Evolutionary conservation across 1,140 invertebrate species (phyloP), one percentile per base, ranked within the genome.

Genomic region (Ostrea denselamellosa): DNA sequence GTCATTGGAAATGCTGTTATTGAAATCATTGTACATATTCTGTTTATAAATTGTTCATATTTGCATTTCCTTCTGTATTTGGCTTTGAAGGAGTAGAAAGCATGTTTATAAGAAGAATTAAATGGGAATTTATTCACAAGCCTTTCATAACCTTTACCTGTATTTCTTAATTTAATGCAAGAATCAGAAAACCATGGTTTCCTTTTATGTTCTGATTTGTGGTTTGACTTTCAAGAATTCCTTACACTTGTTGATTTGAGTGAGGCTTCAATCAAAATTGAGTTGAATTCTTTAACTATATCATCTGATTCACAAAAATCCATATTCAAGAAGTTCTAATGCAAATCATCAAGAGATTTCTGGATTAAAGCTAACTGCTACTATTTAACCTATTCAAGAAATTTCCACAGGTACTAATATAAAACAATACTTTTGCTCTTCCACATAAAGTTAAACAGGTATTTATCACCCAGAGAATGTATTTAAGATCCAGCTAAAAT

Each of bases 141-240:
- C 52, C 83, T 87, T 87, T 77, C 85, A 86, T 86, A 86, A 0
- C 34, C 54, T 81, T 77, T 71, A 12, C 77, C 34, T 44, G 19
- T 28, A 14, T n/a, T 86, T 51, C 68, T 65, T 65, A 86, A 52
- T 25, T 86, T 65, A 53, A 17, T 17, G 25, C 65, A 81, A 52
- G 85, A 86, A 19, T 86, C 65, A 53, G 62, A 53, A 58, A 53
- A 86, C 85, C 85, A 86, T 77, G 65, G 68, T 86, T 86, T 86
- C 22, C 28, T 71, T 51, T 86, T 86, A 14, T 34, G 9, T 25
- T 54, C 77, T 25, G 51, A 77, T 19, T 71, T 52, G 44, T 53
- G 53, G 22, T 77, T 86, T 77, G 22, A n/a, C n/a, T n/a, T n/a
- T n/a, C n/a, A 53, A 34, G 12, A 28, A 53, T 0, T 77, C 12